Percentiles rank a stretch among this genome's conserved stretches.
These are phyloP conservation scores for Ceratoteleas bidentatus DNA, from an alignment of 1,140 invertebrate species.

Conservation along the genomic window DNA sequence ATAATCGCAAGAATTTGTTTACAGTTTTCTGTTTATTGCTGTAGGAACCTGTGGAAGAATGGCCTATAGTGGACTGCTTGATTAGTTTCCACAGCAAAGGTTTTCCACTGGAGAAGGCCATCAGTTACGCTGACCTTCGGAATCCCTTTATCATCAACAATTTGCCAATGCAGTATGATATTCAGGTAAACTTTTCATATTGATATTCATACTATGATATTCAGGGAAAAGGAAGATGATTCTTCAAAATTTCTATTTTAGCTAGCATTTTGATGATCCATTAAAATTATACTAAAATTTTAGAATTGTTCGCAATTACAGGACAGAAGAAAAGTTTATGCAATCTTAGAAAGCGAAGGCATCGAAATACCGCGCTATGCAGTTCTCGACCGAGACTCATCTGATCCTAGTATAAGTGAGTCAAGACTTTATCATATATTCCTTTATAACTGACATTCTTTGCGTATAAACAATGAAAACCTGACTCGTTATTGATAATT, in stretches of 20 bases:
- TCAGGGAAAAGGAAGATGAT: too few species aligned
- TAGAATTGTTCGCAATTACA: constrained; percentile 69
- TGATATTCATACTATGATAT: too few species aligned
- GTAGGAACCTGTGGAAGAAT: constrained; percentile 97
- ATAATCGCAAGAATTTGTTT: neutral
- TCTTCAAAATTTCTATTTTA: neutral
- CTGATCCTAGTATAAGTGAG: constrained; percentile 91
- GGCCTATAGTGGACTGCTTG: constrained; percentile 98
- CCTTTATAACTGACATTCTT: constrained; percentile 10
- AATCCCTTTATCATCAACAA: constrained; percentile 99
- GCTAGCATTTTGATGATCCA: too few species aligned
- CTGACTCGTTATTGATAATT: neutral
- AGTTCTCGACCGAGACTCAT: constrained; percentile 96
- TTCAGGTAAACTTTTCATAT: constrained; percentile 88
- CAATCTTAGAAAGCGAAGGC: constrained; percentile 95
- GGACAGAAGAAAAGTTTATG: constrained; percentile 96
- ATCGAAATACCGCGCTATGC: constrained; percentile 99
- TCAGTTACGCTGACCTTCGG: constrained; percentile 95
- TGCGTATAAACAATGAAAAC: constrained; percentile 9
- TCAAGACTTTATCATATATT: constrained; percentile 50
- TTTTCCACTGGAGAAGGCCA: constrained; percentile 99
- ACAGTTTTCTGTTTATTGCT: constrained; percentile 54
- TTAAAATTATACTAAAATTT: neutral
- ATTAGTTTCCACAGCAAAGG: constrained; percentile 99
- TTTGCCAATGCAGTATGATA: constrained; percentile 98